phyloP scores from a whole-genome alignment of 2,888 invertebrate genomes.

The Eupithecia abbreviata region DNA sequence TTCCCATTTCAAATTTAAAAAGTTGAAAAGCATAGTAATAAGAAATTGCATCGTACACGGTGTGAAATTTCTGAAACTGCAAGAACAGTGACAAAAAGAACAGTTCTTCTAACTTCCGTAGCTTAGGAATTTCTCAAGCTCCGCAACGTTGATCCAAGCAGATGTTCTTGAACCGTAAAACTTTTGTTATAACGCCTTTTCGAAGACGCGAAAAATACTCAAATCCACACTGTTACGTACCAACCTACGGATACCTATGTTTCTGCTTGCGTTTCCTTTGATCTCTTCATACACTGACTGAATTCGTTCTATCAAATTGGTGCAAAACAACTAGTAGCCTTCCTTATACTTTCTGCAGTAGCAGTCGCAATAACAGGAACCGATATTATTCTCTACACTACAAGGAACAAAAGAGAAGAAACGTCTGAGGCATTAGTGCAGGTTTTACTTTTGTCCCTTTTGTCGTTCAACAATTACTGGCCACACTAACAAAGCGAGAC shows the following conservation, averaged over 20 bases:
- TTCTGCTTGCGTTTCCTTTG: slow-evolving; percentile 29
- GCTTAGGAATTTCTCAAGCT: slow-evolving; percentile 36
- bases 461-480: slow-evolving; percentile 33
- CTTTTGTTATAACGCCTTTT: slow-evolving; percentile 39
- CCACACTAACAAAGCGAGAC: slow-evolving; percentile 31
- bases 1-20: slow-evolving; percentile 15
- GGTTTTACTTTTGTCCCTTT: slow-evolving; percentile 27
- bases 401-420: slow-evolving; percentile 18
- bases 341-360: not conserved
- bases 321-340: not conserved
- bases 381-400: slow-evolving; percentile 11
- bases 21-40: slow-evolving; percentile 18
- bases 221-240: slow-evolving; percentile 22
- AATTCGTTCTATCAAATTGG: slow-evolving; percentile 17
- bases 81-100: slow-evolving; percentile 31
- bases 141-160: slow-evolving; percentile 35
- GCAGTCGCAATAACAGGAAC: not conserved
- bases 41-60: slow-evolving; percentile 15
- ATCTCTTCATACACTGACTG: slow-evolving; percentile 31
- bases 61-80: slow-evolving; percentile 28
- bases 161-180: slow-evolving; percentile 34
- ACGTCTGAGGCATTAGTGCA: slow-evolving; percentile 19
- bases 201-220: slow-evolving; percentile 35
- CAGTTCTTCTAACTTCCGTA: slow-evolving; percentile 30
- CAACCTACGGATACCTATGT: not conserved